Percentiles rank a stretch among this genome's conserved stretches.
phyloP scores from a whole-genome alignment of 1,140 invertebrate species.

The Leguminivora glycinivorella region DNA sequence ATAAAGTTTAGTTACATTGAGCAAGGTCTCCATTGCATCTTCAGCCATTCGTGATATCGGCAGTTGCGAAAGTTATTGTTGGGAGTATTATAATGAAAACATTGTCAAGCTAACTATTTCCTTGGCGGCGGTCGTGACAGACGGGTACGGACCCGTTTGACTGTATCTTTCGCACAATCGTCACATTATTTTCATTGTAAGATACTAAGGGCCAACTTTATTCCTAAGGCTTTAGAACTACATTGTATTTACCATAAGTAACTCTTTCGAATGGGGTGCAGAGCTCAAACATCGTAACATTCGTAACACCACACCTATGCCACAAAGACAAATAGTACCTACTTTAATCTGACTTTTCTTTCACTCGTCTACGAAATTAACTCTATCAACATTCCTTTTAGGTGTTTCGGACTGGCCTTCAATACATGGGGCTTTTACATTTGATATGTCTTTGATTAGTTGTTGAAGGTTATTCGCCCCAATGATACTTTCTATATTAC shows the following conservation, averaged over 20 bases:
- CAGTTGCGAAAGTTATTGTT: not conserved
- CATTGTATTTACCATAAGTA: not conserved
- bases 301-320: slow-evolving; percentile 11
- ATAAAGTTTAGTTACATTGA: not conserved
- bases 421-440: not conserved
- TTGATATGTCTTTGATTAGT: not conserved
- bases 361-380: too few species aligned
- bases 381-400: not conserved
- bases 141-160: slow-evolving; percentile 28
- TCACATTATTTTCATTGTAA: slow-evolving; percentile 29
- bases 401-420: not conserved
- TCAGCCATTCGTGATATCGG: not conserved
- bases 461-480: not conserved
- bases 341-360: too few species aligned
- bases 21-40: not conserved
- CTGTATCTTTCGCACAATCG: slow-evolving; percentile 44
- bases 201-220: not conserved
- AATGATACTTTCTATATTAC: not conserved
- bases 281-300: not conserved
- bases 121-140: slow-evolving; percentile 38
- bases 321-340: not conserved
- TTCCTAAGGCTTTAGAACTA: not conserved
- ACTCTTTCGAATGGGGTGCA: not conserved
- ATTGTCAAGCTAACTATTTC: slow-evolving; percentile 1
- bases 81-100: slow-evolving; percentile 6